phyloP scores from a whole-genome alignment of 2,113 vertebrate species.

The Sula dactylatra region DNA sequence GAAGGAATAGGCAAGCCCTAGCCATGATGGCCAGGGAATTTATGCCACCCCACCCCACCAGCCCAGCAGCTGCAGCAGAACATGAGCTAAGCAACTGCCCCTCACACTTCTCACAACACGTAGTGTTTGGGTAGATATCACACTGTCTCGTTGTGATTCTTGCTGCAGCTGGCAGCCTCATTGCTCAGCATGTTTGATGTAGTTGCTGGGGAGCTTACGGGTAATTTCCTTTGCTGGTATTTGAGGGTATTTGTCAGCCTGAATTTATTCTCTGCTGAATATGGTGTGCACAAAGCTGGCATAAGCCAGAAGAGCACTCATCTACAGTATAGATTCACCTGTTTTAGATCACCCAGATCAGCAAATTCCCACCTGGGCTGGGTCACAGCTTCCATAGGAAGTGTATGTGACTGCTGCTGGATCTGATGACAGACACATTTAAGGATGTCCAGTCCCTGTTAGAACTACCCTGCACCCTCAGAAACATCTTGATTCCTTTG shows the following conservation, averaged over 20 bases:
- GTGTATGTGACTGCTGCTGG: not conserved
- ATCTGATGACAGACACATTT: not conserved
- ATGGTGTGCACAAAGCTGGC: not conserved
- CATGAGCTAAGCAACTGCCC: not conserved
- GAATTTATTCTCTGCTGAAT: not conserved
- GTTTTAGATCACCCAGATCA: not conserved
- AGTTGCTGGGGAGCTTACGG: not conserved
- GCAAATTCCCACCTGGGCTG: not conserved
- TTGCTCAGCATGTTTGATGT: not conserved
- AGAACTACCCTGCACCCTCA: not conserved
- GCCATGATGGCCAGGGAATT: not conserved
- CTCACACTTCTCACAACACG: not conserved
- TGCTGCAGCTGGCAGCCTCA: not conserved
- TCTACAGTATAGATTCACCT: not conserved
- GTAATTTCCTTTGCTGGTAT: not conserved
- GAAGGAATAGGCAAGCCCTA: not conserved
- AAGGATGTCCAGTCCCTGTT: not conserved
- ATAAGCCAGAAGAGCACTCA: not conserved
- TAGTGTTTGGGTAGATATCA: not conserved
- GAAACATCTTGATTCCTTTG: not conserved
- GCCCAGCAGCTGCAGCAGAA: not conserved
- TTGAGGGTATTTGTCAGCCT: not conserved
- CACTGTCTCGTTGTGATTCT: not conserved
- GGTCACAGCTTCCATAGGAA: not conserved
- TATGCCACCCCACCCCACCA: not conserved